Conservation (phyloP, 1,140 invertebrate genomes). For the Drosophila nigrodunni region DNA sequence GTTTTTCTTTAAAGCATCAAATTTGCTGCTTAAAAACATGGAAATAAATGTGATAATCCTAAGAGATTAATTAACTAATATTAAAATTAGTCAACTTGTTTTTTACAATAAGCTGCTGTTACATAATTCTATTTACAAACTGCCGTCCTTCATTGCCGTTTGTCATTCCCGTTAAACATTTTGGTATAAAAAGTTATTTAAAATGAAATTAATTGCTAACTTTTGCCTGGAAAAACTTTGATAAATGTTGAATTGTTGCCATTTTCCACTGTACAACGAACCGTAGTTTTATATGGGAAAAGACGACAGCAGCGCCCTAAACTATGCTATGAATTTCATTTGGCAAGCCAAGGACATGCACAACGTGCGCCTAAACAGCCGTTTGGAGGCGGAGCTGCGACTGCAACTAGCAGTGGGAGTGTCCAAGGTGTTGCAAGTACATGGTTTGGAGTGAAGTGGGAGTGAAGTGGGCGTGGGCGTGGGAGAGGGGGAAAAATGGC, state of each 20-base stretch:
- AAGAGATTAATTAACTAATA: too few relatives aligned
- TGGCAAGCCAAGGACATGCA: constrained; percentile 81
- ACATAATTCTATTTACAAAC: background rate
- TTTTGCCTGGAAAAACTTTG: constrained; percentile 7
- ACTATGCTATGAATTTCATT: constrained; percentile 82
- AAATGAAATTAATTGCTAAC: constrained; percentile 23
- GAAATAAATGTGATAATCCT: too few relatives aligned
- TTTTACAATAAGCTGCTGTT: background rate
- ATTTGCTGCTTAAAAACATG: too few relatives aligned
- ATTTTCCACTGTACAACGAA: constrained; percentile 53
- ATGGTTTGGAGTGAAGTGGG: background rate
- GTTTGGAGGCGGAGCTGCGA: constrained; percentile 20
- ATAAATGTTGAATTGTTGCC: constrained; percentile 18
- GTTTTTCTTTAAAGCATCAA: too few relatives aligned
- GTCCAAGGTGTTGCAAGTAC: constrained; percentile 15
- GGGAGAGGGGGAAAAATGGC: background rate
- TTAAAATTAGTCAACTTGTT: too few relatives aligned
- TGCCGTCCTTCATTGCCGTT: constrained; percentile 10
- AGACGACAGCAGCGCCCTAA: constrained; percentile 62
- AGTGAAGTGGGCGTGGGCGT: too few relatives aligned
- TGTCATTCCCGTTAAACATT: constrained; percentile 1
- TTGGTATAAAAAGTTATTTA: constrained; percentile 5
- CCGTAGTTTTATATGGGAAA: constrained; percentile 15
- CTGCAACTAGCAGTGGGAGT: constrained; percentile 2
- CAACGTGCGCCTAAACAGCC: constrained; percentile 78